A percentile compares a stretch with the other conserved stretches of the same genome.
phyloP scores from a whole-genome alignment of 2,888 invertebrate genomes.

The Pilophorus perplexus region DNA sequence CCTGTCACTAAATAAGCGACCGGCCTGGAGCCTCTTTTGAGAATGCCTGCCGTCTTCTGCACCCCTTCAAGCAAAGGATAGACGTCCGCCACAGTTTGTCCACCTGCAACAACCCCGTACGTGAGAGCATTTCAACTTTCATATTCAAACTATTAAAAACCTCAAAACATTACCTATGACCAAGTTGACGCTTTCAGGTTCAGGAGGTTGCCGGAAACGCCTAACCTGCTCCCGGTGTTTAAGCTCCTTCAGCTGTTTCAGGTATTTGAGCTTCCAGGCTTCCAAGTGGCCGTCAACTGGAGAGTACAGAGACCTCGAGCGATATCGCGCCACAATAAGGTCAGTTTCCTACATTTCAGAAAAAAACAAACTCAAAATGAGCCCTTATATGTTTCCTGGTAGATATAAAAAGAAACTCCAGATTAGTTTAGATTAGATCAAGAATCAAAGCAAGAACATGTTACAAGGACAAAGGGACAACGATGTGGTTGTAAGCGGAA shows the following conservation, averaged over 20 bases:
- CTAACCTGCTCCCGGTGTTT: constrained; percentile 9
- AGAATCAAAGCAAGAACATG: no score
- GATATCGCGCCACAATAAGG: constrained; percentile 42
- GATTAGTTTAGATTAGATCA: no score
- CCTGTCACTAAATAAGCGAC: not conserved
- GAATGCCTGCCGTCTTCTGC: no score
- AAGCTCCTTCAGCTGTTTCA: constrained; percentile 32
- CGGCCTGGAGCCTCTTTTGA: not conserved
- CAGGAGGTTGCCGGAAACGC: constrained; percentile 5
- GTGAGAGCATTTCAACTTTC: no score
- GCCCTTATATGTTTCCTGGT: no score
- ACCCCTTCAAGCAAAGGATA: no score
- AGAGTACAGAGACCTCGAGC: constrained; percentile 46
- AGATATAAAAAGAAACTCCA: no score
- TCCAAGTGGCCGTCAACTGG: constrained; percentile 46
- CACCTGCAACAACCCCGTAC: no score
- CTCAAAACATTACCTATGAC: not conserved
- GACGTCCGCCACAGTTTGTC: no score
- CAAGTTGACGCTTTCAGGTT: not conserved
- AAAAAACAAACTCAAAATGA: no score
- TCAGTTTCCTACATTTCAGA: constrained; percentile 48
- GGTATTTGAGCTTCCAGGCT: constrained; percentile 43
- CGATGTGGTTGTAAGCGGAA: no score
- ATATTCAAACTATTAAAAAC: not conserved
- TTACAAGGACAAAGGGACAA: no score